phyloP scores from a whole-genome alignment of 1,140 invertebrate species.

The Procambarus virginalis region DNA sequence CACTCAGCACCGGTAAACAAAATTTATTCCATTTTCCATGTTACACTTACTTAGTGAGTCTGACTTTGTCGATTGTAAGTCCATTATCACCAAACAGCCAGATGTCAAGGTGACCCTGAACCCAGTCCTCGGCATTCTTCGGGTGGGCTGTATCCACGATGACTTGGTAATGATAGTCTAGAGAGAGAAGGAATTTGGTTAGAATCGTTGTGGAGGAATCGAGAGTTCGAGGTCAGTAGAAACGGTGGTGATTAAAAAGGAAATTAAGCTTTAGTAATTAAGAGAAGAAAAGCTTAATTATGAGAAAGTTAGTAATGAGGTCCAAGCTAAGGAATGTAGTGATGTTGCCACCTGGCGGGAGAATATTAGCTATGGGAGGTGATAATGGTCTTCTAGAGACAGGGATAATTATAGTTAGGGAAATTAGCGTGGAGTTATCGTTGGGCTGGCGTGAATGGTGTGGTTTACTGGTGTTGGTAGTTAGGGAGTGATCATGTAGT shows the following conservation, averaged over 20 bases:
- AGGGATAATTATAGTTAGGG: not conserved
- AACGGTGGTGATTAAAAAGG: not conserved
- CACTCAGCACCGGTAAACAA: no score
- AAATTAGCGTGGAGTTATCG: not conserved
- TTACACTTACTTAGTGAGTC: constrained; percentile 80
- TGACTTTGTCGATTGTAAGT: constrained; percentile 83
- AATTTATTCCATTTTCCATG: no score
- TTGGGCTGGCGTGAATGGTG: no score
- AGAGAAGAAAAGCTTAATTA: no score
- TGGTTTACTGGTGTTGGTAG: no score
- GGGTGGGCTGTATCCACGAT: constrained; percentile 85
- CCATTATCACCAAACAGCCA: constrained; percentile 84
- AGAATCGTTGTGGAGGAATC: not conserved
- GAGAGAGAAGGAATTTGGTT: constrained; percentile 2
- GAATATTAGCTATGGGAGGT: no score
- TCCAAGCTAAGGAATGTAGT: no score
- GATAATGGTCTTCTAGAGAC: not conserved
- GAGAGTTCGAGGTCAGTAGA: not conserved
- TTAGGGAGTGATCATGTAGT: no score
- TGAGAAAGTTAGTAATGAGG: no score
- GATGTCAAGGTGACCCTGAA: constrained; percentile 84
- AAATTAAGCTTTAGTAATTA: no score
- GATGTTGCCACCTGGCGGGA: no score
- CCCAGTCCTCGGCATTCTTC: constrained; percentile 87
- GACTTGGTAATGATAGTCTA: constrained; percentile 86